These are phyloP conservation scores for Capreolus pygargus DNA, from an alignment of 2,113 vertebrate species.

Conservation along the genomic window DNA sequence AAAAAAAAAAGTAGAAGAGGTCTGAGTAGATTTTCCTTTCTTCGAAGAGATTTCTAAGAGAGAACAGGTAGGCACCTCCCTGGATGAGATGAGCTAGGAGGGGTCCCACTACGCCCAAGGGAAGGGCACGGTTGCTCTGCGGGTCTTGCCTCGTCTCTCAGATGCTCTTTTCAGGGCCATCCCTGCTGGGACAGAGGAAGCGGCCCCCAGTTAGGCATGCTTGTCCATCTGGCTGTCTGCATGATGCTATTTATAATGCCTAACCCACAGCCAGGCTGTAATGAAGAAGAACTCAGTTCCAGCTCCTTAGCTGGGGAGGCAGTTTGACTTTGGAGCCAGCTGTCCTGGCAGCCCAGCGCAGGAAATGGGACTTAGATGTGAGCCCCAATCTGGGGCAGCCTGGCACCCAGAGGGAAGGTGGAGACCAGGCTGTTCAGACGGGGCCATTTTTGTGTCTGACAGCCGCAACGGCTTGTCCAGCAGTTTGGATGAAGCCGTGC, in stretches of 20 bases:
- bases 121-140: background rate
- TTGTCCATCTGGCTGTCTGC: conserved; percentile 67
- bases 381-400: background rate
- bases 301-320: conserved; percentile 49
- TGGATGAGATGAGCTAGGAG: background rate
- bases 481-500: accelerated
- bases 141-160: background rate
- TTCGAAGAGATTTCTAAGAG: background rate
- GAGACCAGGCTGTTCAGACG: background rate
- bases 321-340: conserved; percentile 64
- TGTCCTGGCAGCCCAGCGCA: background rate
- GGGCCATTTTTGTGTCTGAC: background rate
- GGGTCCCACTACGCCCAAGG: background rate
- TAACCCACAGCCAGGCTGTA: conserved; percentile 41
- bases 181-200: background rate
- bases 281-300: conserved; percentile 64
- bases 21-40: background rate
- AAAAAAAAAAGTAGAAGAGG: background rate
- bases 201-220: background rate
- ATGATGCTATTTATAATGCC: background rate
- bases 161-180: background rate
- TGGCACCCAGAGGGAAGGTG: background rate
- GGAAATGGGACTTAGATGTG: background rate
- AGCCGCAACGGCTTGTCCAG: background rate
- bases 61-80: background rate